Evolutionary conservation across 1,140 invertebrate genomes (phyloP).

Genomic region (Drosophila teissieri): DNA sequence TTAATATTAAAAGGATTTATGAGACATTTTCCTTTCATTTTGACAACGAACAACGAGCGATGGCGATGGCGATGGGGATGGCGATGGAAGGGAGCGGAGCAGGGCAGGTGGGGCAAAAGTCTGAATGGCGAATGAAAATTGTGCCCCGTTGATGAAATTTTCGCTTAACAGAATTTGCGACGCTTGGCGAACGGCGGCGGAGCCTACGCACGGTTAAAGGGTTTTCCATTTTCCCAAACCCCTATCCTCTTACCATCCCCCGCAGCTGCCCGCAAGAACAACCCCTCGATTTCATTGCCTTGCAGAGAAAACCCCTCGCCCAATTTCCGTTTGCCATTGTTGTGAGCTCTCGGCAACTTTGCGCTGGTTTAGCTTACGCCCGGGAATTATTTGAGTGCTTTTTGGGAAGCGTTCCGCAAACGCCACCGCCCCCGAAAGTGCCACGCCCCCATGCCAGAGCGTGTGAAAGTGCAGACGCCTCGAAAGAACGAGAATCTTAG

Average conservation of each 20-base stretch:
- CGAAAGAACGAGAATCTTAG: conserved; percentile 43
- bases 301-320: background rate
- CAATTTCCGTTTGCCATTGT: conserved; percentile 62
- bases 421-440: background rate
- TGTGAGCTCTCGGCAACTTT: conserved; percentile 72
- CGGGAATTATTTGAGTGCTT: conserved; percentile 82
- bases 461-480: conserved; percentile 80
- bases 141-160: conserved; percentile 76
- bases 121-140: conserved; percentile 74
- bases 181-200: conserved; percentile 61
- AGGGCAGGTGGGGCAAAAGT: conserved; percentile 13
- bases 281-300: conserved; percentile 5
- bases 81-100: background rate
- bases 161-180: conserved; percentile 82
- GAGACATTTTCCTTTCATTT: conserved; percentile 83
- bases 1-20: conserved; percentile 83
- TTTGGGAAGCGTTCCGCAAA: conserved; percentile 47
- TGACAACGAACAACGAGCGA: conserved; percentile 78
- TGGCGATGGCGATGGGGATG: background rate
- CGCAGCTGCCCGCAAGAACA: background rate
- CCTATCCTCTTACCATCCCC: background rate
- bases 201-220: conserved; percentile 79
- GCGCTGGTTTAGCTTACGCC: conserved; percentile 80
- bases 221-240: conserved; percentile 66
- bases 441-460: conserved; percentile 42